Conservation (phyloP, 2,888 invertebrate genomes). For the Trissolcus japonicus region DNA sequence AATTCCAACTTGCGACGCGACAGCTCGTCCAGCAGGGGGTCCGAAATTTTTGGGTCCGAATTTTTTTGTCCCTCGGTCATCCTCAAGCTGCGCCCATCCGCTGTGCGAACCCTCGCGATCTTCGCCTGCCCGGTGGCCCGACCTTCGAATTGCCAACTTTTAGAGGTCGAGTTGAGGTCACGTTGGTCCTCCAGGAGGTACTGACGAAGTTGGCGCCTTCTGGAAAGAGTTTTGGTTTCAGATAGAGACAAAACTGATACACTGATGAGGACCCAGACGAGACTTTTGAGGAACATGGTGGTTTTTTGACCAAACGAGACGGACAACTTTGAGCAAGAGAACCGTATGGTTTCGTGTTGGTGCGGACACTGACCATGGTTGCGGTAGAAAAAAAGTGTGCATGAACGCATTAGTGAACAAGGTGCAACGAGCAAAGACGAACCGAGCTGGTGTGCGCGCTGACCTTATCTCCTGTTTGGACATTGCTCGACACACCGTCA, state of each 20-base stretch:
- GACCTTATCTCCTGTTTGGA: constrained; percentile 70
- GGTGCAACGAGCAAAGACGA: constrained; percentile 58
- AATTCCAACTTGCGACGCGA: constrained; percentile 24
- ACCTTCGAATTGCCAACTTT: constrained; percentile 1
- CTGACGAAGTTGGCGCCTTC: neutral
- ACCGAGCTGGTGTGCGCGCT: constrained; percentile 60
- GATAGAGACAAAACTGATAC: neutral
- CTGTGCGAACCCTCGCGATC: constrained; percentile 63
- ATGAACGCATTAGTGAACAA: constrained; percentile 62
- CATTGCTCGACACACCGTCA: constrained; percentile 61
- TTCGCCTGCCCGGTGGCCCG: constrained; percentile 63
- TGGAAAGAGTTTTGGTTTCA: neutral
- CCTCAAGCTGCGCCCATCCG: constrained; percentile 36
- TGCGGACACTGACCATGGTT: constrained; percentile 62
- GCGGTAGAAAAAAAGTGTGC: constrained; percentile 59
- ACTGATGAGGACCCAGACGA: constrained; percentile 20
- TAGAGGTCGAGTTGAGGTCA: neutral
- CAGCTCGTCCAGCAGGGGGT: constrained; percentile 24
- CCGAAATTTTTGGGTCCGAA: constrained; percentile 21
- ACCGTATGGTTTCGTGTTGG: constrained; percentile 59
- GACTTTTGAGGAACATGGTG: constrained; percentile 19
- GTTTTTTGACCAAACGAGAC: neutral
- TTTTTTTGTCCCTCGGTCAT: constrained; percentile 12
- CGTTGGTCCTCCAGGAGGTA: constrained; percentile 21
- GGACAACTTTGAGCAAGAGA: constrained; percentile 6